A percentile compares a stretch with the other conserved stretches of the same genome.
Evolutionary conservation across 2,888 invertebrate genomes (phyloP).

Genomic region (Pseudococcus longispinus): DNA sequence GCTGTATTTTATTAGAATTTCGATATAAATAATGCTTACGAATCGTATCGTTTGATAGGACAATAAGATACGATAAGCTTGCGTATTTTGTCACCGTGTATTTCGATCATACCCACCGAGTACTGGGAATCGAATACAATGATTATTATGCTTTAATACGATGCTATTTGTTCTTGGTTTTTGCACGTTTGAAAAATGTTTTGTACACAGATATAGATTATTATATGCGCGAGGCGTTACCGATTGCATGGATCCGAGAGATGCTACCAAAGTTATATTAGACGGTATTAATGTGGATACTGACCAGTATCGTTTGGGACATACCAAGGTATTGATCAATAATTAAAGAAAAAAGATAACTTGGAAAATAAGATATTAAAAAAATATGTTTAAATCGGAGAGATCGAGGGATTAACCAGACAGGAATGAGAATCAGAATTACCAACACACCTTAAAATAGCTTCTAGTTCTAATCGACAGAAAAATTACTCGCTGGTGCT

Average conservation of each 20-base stretch:
- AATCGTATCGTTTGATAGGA: neutral
- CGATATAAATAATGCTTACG: neutral
- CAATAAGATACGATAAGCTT: neutral
- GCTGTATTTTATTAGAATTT: neutral
- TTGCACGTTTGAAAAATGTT: slow-evolving; percentile 57
- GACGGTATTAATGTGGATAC: slow-evolving; percentile 74
- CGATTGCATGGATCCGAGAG: slow-evolving; percentile 74
- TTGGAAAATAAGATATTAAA: neutral
- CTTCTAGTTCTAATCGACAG: neutral
- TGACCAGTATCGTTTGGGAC: slow-evolving; percentile 92
- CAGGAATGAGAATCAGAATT: neutral
- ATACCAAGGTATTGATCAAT: slow-evolving; percentile 57
- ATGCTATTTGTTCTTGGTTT: slow-evolving; percentile 58
- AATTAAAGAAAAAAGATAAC: neutral
- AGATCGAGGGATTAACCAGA: neutral
- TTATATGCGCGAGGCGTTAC: slow-evolving; percentile 91
- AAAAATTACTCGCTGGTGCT: neutral
- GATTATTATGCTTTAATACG: slow-evolving; percentile 9
- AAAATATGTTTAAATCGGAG: neutral
- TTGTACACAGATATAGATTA: slow-evolving; percentile 91
- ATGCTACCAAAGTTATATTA: slow-evolving; percentile 62
- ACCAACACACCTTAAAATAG: neutral
- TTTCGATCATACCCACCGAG: slow-evolving; percentile 25
- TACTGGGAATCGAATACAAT: slow-evolving; percentile 14
- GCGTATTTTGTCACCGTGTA: neutral